These are phyloP conservation scores for Heliopora coerulea DNA, from an alignment of 92 coral and sea anemone genomes.

Conservation along the genomic window DNA sequence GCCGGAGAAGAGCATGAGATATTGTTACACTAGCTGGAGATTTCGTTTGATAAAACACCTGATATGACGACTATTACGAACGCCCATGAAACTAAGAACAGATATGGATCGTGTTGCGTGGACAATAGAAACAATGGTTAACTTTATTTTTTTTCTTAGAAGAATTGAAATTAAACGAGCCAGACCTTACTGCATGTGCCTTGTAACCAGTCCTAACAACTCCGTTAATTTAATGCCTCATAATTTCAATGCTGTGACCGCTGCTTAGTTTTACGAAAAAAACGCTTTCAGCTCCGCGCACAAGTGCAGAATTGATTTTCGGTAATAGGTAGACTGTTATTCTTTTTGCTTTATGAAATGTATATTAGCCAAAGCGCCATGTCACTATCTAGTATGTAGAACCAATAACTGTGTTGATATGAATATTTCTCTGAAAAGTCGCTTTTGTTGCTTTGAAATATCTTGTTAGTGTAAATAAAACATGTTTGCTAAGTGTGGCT, in stretches of 20 bases:
- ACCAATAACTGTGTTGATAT: not conserved
- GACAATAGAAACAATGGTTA: not conserved
- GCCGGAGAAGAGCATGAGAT: too few relatives aligned
- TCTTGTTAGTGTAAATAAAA: constrained; percentile 24
- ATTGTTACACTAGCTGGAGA: too few relatives aligned
- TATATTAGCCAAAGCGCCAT: not conserved
- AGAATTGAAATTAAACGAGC: too few relatives aligned
- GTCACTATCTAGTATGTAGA: not conserved
- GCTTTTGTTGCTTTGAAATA: constrained; percentile 7
- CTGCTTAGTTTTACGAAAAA: too few relatives aligned
- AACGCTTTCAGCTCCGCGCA: too few relatives aligned
- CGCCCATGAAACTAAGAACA: not conserved
- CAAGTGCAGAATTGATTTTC: too few relatives aligned
- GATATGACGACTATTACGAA: not conserved
- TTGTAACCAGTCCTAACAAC: too few relatives aligned
- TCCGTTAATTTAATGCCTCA: too few relatives aligned
- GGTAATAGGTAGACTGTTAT: too few relatives aligned
- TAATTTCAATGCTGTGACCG: too few relatives aligned
- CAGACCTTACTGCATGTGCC: too few relatives aligned
- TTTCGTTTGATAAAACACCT: not conserved
- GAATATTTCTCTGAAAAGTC: not conserved
- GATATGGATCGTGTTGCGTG: not conserved
- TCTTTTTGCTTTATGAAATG: too few relatives aligned
- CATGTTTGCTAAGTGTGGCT: constrained; percentile 8
- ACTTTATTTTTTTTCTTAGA: not conserved